These are phyloP conservation scores for Trichogramma pretiosum DNA, from an alignment of 1,140 invertebrate genomes.

Conservation along the genomic window DNA sequence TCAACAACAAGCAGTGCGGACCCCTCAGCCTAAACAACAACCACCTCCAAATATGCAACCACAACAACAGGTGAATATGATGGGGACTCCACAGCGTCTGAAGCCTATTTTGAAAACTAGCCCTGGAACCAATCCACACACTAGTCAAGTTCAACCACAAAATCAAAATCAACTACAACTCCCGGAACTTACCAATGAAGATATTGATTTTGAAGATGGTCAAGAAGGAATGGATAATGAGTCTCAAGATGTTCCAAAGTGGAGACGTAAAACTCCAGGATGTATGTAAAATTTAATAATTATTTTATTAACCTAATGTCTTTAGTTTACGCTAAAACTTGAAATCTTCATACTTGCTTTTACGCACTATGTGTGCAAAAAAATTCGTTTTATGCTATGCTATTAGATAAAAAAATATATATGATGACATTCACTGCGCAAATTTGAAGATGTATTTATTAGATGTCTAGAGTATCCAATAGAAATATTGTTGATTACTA, in stretches of 20 bases:
- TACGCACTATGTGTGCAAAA: neutral
- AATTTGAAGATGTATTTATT: constrained; percentile 42
- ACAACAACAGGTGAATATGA: constrained; percentile 11
- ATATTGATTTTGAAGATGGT: constrained; percentile 8
- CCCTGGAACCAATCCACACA: constrained; percentile 6
- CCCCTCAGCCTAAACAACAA: constrained; percentile 13
- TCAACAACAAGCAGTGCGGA: constrained; percentile 19
- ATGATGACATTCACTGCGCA: constrained; percentile 44
- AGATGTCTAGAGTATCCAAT: constrained; percentile 15
- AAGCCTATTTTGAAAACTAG: constrained; percentile 39
- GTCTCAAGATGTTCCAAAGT: constrained; percentile 28
- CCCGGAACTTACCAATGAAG: constrained; percentile 6
- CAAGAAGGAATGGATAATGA: constrained; percentile 24
- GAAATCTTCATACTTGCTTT: no score
- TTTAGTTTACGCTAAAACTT: no score
- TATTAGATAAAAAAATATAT: neutral
- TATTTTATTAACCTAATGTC: neutral
- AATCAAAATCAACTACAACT: constrained; percentile 10
- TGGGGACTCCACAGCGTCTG: constrained; percentile 27
- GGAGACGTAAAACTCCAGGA: constrained; percentile 36
- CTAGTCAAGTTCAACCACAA: constrained; percentile 7
- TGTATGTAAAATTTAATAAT: constrained; percentile 27
- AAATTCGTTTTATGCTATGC: neutral
- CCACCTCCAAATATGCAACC: constrained; percentile 11
- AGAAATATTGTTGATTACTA: constrained; percentile 22